Evolutionary conservation across 2,797 vertebrate genomes (phyloP).

Genomic region (Gambusia yucatana): DNA sequence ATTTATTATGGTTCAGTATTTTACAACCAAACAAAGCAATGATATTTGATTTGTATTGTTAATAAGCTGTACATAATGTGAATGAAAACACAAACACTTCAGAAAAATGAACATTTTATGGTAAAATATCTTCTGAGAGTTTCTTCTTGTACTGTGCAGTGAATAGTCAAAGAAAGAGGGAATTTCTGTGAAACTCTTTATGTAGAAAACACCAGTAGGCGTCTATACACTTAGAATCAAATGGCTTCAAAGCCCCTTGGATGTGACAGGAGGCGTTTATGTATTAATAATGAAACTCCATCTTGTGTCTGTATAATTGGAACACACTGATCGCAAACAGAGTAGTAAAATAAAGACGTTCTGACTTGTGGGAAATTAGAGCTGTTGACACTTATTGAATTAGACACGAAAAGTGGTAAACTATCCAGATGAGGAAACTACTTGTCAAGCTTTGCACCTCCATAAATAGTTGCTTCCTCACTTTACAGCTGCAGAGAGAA

Average conservation of each 20-base stretch:
- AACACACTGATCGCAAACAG: background rate
- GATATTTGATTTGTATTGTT: background rate
- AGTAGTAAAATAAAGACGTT: background rate
- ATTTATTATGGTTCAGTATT: background rate
- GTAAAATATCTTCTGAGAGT: background rate
- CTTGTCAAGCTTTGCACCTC: background rate
- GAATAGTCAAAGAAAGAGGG: background rate
- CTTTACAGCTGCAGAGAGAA: background rate
- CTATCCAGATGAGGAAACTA: background rate
- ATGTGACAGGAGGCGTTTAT: background rate
- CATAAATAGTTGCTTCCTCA: background rate
- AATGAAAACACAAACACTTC: background rate
- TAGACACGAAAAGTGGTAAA: background rate
- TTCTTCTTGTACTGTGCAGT: background rate
- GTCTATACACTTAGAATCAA: background rate
- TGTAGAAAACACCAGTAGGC: background rate
- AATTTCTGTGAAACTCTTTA: background rate
- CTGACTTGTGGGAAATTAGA: background rate
- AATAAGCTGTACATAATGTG: background rate
- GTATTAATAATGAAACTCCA: background rate
- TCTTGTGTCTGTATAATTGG: background rate
- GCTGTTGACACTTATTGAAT: background rate
- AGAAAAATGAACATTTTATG: background rate
- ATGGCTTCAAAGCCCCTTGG: background rate
- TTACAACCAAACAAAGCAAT: background rate